phyloP scores from a whole-genome alignment of 2,888 invertebrate genomes.

The Folsomia candida region DNA sequence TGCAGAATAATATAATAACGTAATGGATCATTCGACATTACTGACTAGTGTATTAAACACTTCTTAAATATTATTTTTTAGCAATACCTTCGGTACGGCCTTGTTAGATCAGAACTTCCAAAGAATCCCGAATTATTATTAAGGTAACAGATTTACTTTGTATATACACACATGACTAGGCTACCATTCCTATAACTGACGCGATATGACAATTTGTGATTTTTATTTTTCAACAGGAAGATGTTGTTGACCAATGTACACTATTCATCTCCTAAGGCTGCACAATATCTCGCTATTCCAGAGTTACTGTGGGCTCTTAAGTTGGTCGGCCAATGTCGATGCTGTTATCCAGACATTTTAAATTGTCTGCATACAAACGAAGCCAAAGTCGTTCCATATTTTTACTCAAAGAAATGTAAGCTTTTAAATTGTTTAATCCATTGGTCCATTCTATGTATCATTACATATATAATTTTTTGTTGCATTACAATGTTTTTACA shows the following conservation, averaged over 20 bases:
- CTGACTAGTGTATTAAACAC: background rate
- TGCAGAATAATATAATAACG: too few relatives aligned
- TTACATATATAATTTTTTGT: background rate
- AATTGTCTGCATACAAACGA: slow-evolving; percentile 30
- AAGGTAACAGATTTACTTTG: background rate
- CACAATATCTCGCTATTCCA: slow-evolving; percentile 37
- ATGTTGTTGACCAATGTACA: slow-evolving; percentile 41
- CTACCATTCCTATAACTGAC: too few relatives aligned
- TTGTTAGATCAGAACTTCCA: slow-evolving; percentile 27
- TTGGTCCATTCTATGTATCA: background rate
- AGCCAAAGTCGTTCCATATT: slow-evolving; percentile 17
- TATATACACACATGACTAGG: background rate
- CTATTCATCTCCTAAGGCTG: slow-evolving; percentile 40
- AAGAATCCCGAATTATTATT: slow-evolving; percentile 37
- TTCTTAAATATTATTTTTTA: slow-evolving; percentile 15
- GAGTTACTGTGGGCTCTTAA: slow-evolving; percentile 46
- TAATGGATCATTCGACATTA: too few relatives aligned
- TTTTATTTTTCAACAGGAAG: too few relatives aligned
- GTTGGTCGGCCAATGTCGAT: slow-evolving; percentile 31
- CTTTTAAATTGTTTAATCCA: background rate
- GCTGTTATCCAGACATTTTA: slow-evolving; percentile 43
- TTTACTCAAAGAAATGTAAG: slow-evolving; percentile 24
- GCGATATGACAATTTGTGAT: too few relatives aligned
- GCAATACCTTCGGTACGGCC: slow-evolving; percentile 45
- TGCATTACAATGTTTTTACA: background rate